Conservation (phyloP, 92 coral and sea anemone genomes). For the Epizoanthus rinbou region DNA sequence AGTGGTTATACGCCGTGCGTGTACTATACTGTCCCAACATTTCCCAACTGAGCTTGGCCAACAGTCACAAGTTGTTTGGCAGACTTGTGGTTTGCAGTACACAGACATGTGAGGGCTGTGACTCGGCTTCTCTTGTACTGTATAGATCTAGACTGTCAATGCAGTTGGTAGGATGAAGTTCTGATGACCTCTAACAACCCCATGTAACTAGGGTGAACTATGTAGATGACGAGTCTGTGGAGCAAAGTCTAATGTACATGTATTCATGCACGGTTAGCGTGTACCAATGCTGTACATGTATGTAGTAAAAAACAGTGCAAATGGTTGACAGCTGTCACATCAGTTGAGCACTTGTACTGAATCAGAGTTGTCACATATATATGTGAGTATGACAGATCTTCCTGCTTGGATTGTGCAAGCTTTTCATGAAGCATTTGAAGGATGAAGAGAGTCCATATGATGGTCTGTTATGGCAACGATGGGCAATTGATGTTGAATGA, state of each 20-base stretch:
- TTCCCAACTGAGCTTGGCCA: constrained; percentile 28
- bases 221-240: not conserved
- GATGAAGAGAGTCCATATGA: not conserved
- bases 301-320: not conserved
- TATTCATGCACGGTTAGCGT: not conserved
- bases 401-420: not conserved
- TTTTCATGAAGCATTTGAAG: not conserved
- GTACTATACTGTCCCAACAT: constrained; percentile 43
- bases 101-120: constrained; percentile 2
- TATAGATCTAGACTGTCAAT: constrained; percentile 13
- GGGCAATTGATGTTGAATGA: not conserved
- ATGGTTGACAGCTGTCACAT: not conserved
- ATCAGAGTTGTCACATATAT: not conserved
- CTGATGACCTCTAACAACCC: not conserved
- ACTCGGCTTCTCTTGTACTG: constrained; percentile 11
- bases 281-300: not conserved
- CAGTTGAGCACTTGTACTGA: not conserved
- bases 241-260: not conserved
- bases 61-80: constrained; percentile 19
- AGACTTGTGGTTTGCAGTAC: not conserved
- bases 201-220: constrained; percentile 10
- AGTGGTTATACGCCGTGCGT: constrained; percentile 37
- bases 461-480: not conserved
- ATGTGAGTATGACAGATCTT: not conserved
- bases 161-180: not conserved